Percentiles rank a stretch among this genome's conserved stretches.
phyloP scores from a whole-genome alignment of 2,113 vertebrate species.

The Morone chrysops region DNA sequence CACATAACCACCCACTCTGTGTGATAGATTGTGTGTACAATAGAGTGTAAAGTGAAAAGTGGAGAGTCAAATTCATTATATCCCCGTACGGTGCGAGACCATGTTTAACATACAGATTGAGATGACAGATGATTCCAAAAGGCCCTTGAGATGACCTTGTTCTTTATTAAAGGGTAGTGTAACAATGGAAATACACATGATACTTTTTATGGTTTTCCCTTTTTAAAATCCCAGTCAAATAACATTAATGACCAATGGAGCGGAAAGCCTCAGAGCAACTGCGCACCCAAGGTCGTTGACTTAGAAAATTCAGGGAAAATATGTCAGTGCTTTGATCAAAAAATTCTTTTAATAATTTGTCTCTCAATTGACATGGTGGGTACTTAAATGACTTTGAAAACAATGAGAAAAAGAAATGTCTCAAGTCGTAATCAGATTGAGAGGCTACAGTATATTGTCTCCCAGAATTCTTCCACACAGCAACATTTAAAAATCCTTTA shows the following conservation, averaged over 20 bases:
- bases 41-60: background rate
- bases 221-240: conserved; percentile 70
- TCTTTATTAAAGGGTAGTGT: conserved; percentile 85
- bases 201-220: conserved; percentile 53
- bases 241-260: conserved; percentile 44
- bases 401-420: conserved; percentile 49
- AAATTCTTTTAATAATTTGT: conserved; percentile 55
- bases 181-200: conserved; percentile 81
- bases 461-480: conserved; percentile 70
- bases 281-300: conserved; percentile 39
- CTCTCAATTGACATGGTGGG: conserved; percentile 47
- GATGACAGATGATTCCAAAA: conserved; percentile 61
- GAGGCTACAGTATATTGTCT: conserved; percentile 80
- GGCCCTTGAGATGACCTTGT: conserved; percentile 66
- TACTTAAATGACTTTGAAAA: conserved; percentile 51
- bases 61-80: background rate
- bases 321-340: conserved; percentile 58
- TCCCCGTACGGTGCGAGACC: background rate
- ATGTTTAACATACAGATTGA: conserved; percentile 29
- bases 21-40: background rate
- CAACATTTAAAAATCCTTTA: conserved; percentile 79
- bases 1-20: background rate
- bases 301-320: conserved; percentile 76
- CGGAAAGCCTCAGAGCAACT: conserved; percentile 49
- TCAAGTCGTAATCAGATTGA: conserved; percentile 64